A percentile compares a stretch with the other conserved stretches of the same genome.
phyloP scores from a whole-genome alignment of 2,888 invertebrate species.

The Eurytoma adleriae region DNA sequence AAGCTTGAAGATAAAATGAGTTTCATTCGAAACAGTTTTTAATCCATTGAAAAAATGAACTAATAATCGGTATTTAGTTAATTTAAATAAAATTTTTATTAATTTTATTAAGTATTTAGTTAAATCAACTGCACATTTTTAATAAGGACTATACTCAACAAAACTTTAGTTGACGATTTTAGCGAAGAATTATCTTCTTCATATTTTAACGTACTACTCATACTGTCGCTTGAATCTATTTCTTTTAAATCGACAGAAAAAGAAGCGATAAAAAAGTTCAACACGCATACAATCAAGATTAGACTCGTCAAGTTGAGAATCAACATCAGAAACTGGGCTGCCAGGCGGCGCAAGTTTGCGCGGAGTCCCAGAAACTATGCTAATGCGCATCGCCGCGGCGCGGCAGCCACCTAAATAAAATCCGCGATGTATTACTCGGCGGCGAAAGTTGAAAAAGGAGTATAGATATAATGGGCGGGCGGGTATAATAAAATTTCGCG shows the following conservation, averaged over 20 bases:
- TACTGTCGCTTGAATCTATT: too few relatives aligned
- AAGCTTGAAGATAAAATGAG: neutral
- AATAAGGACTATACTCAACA: too few relatives aligned
- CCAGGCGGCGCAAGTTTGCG: neutral
- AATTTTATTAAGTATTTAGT: too few relatives aligned
- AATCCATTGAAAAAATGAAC: too few relatives aligned
- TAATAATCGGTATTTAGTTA: too few relatives aligned
- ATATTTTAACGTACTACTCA: too few relatives aligned
- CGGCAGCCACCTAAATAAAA: conserved; percentile 18
- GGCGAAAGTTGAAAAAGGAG: conserved; percentile 32
- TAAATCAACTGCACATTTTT: too few relatives aligned
- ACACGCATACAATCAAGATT: conserved; percentile 9
- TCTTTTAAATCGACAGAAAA: too few relatives aligned
- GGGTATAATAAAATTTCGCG: conserved; percentile 51
- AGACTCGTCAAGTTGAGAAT: conserved; percentile 1
- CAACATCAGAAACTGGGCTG: neutral
- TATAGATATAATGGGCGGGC: conserved; percentile 17
- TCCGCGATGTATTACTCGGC: conserved; percentile 25
- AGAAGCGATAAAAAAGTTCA: neutral
- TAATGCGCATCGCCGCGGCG: conserved; percentile 11
- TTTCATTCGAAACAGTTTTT: too few relatives aligned
- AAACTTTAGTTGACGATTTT: too few relatives aligned
- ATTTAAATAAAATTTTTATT: too few relatives aligned
- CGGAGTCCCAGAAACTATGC: conserved; percentile 13
- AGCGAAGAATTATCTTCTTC: too few relatives aligned